Conservation (phyloP, 2,797 vertebrate species). For the Pantherophis vulpinus region DNA sequence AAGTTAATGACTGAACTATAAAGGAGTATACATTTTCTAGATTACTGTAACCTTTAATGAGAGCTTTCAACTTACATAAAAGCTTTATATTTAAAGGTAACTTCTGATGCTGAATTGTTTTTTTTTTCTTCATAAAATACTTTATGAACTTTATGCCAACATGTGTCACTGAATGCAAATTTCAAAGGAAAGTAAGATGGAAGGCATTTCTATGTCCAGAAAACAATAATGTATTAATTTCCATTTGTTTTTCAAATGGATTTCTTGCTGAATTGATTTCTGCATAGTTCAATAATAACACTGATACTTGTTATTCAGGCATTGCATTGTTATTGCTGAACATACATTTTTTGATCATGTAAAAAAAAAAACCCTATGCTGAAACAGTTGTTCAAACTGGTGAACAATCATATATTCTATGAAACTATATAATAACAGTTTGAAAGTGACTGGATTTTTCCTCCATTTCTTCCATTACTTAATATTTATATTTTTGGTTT, state of each 20-base stretch:
- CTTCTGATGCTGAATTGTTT: constrained; percentile 31
- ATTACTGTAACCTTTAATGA: constrained; percentile 20
- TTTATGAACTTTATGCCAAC: constrained; percentile 9
- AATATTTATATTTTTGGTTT: no score
- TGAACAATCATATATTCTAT: background rate
- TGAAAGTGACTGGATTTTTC: background rate
- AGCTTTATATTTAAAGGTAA: constrained; percentile 23
- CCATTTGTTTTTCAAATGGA: constrained; percentile 30
- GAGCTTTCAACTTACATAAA: background rate
- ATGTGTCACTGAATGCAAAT: background rate
- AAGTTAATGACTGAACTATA: background rate
- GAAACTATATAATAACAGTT: background rate
- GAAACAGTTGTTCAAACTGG: background rate
- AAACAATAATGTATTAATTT: constrained; percentile 28
- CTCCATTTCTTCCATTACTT: background rate
- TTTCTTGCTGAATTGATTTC: constrained; percentile 3
- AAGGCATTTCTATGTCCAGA: constrained; percentile 14
- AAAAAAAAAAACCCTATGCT: background rate
- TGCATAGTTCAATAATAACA: constrained; percentile 13
- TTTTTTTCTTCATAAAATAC: constrained; percentile 22
- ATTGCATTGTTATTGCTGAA: background rate
- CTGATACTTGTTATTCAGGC: constrained; percentile 16
- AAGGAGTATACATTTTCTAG: constrained; percentile 8
- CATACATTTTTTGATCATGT: background rate
- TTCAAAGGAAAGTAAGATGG: constrained; percentile 15